phyloP scores from a whole-genome alignment of 1,140 invertebrate genomes.

The Achatina immaculata region DNA sequence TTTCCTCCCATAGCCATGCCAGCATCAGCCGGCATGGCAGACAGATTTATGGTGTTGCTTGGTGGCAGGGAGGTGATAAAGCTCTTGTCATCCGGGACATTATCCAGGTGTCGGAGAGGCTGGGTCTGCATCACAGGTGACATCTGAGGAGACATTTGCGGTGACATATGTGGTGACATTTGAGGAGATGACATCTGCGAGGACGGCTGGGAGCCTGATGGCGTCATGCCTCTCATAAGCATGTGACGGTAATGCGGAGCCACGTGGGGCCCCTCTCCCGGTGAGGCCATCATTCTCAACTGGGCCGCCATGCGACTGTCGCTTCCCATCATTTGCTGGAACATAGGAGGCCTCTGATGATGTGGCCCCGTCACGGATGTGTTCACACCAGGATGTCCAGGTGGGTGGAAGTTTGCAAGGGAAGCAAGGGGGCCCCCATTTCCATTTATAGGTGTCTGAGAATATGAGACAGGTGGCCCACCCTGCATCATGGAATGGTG shows the following conservation, averaged over 20 bases:
- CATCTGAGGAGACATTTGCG: slow-evolving; percentile 38
- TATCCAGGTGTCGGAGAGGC: slow-evolving; percentile 31
- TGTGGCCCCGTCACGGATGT: slow-evolving; percentile 31
- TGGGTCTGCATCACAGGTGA: slow-evolving; percentile 32
- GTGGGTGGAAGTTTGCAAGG: slow-evolving; percentile 40
- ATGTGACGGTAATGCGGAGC: slow-evolving; percentile 36
- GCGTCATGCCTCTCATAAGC: slow-evolving; percentile 34
- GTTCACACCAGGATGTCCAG: slow-evolving; percentile 32
- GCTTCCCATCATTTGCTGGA: slow-evolving; percentile 34
- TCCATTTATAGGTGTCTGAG: slow-evolving; percentile 37
- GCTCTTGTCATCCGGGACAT: slow-evolving; percentile 31
- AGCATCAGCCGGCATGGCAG: slow-evolving; percentile 17
- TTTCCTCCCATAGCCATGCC: slow-evolving; percentile 35
- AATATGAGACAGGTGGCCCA: slow-evolving; percentile 29
- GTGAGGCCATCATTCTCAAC: slow-evolving; percentile 37
- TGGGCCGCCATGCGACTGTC: slow-evolving; percentile 34
- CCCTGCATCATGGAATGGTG: slow-evolving; percentile 42
- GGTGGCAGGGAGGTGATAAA: slow-evolving; percentile 2
- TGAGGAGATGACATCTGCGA: slow-evolving; percentile 17
- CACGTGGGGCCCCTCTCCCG: slow-evolving; percentile 6
- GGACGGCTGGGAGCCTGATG: no score
- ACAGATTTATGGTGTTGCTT: neutral
- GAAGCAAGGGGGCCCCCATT: slow-evolving; percentile 30
- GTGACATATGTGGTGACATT: slow-evolving; percentile 30
- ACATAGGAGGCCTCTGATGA: slow-evolving; percentile 32